Evolutionary conservation across 2,888 invertebrate species (phyloP).

Genomic region (Cephus runcator): DNA sequence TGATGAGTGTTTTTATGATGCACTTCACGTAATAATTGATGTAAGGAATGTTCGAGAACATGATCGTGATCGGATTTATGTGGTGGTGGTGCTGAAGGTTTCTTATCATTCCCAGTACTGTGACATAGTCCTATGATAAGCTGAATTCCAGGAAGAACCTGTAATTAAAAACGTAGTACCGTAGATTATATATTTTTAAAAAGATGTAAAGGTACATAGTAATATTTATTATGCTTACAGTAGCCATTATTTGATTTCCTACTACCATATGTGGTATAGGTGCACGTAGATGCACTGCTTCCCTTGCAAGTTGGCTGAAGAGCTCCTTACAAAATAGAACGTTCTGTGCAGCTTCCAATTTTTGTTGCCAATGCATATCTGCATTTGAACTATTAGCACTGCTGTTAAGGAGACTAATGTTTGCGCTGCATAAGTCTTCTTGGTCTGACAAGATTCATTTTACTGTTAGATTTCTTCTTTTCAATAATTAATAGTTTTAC

Average conservation of each 20-base stretch:
- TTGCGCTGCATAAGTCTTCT: slow-evolving; percentile 88
- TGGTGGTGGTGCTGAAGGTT: slow-evolving; percentile 67
- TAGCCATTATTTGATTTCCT: slow-evolving; percentile 96
- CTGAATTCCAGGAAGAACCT: slow-evolving; percentile 93
- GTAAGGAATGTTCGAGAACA: slow-evolving; percentile 95
- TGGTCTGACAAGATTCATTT: slow-evolving; percentile 73
- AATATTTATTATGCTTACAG: slow-evolving; percentile 69
- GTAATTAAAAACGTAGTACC: slow-evolving; percentile 31
- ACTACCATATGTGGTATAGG: slow-evolving; percentile 97
- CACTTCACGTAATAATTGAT: slow-evolving; percentile 91
- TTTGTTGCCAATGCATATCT: slow-evolving; percentile 93
- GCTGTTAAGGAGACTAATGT: slow-evolving; percentile 81
- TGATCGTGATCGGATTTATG: slow-evolving; percentile 87
- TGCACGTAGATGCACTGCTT: slow-evolving; percentile 92
- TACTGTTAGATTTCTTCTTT: background rate
- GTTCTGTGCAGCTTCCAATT: slow-evolving; percentile 96
- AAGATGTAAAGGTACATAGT: background rate
- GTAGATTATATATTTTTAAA: background rate
- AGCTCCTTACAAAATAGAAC: slow-evolving; percentile 97
- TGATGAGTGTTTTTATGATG: slow-evolving; percentile 94
- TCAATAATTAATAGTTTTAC: background rate
- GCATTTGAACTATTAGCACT: slow-evolving; percentile 78
- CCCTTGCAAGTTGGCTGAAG: slow-evolving; percentile 92
- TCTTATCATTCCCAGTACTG: slow-evolving; percentile 75
- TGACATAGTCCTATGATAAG: slow-evolving; percentile 92